Conservation (phyloP, 2,888 invertebrate genomes). For the Agrotis ipsilon region DNA sequence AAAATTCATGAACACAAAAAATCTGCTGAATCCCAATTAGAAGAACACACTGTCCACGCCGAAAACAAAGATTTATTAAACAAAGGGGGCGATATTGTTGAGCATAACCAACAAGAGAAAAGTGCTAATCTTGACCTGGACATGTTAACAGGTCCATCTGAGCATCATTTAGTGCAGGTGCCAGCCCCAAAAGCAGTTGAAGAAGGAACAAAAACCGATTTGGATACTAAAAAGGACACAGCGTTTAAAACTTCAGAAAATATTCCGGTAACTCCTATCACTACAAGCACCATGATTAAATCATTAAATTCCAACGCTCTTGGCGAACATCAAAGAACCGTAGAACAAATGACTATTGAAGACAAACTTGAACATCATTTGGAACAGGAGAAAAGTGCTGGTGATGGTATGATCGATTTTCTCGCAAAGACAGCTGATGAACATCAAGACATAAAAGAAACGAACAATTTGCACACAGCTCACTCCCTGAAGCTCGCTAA, state of each 20-base stretch:
- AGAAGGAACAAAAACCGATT: slow-evolving; percentile 46
- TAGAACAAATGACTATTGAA: slow-evolving; percentile 11
- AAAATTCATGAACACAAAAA: slow-evolving; percentile 39
- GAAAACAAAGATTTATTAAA: slow-evolving; percentile 23
- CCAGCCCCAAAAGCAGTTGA: slow-evolving; percentile 43
- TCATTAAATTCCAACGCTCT: slow-evolving; percentile 16
- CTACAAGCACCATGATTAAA: slow-evolving; percentile 8
- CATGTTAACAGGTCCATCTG: slow-evolving; percentile 23
- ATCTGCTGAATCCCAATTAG: slow-evolving; percentile 25
- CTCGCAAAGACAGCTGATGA: slow-evolving; percentile 36
- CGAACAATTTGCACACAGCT: slow-evolving; percentile 3
- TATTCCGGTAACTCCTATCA: slow-evolving; percentile 3
- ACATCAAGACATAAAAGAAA: slow-evolving; percentile 16
- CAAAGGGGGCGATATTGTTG: slow-evolving; percentile 1
- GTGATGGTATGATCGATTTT: slow-evolving; percentile 37
- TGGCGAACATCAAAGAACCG: slow-evolving; percentile 32
- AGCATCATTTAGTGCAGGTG: slow-evolving; percentile 32
- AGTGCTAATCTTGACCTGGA: slow-evolving; percentile 25
- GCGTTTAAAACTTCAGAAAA: slow-evolving; percentile 45
- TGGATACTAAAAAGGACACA: slow-evolving; percentile 30
- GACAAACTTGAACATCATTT: slow-evolving; percentile 26
- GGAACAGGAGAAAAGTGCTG: slow-evolving; percentile 21
- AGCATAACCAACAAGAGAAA: slow-evolving; percentile 27
- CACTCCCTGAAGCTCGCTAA: slow-evolving; percentile 9
- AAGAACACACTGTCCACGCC: slow-evolving; percentile 9